Evolutionary conservation across 2,888 invertebrate species (phyloP).

Genomic region (Acanthosepion esculentum): DNA sequence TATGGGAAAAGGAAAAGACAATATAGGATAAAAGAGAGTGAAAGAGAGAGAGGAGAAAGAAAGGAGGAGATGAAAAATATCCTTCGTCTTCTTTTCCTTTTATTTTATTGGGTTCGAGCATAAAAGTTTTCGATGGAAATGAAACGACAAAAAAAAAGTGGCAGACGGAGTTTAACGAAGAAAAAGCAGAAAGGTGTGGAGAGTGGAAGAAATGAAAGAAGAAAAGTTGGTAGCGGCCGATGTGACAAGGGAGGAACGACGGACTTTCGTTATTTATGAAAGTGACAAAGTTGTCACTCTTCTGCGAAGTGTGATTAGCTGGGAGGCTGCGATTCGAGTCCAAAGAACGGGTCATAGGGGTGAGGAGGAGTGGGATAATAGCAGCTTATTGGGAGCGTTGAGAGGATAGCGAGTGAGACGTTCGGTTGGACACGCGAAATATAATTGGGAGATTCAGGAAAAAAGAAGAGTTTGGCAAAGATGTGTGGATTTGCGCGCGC

Average conservation of each 20-base stretch:
- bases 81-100: not conserved
- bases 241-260: not conserved
- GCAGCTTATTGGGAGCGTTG: not conserved
- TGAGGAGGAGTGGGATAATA: not conserved
- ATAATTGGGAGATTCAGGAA: not conserved
- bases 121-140: not conserved
- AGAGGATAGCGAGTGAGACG: not conserved
- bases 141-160: not conserved
- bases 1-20: too few relatives aligned
- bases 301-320: conserved; percentile 17
- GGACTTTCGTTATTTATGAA: not conserved
- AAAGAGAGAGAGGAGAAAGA: not conserved
- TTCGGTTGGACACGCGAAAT: not conserved
- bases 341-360: not conserved
- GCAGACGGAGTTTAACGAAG: not conserved
- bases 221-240: not conserved
- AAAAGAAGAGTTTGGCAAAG: not conserved
- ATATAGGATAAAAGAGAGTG: too few relatives aligned
- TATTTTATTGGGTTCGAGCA: not conserved
- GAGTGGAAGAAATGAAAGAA: not conserved
- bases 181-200: not conserved
- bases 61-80: not conserved
- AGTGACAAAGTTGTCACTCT: not conserved
- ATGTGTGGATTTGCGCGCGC: not conserved
- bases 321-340: not conserved